Percentiles rank a stretch among this genome's conserved stretches.
phyloP scores from a whole-genome alignment of 1,140 invertebrate species.

The Drosophila repletoides region DNA sequence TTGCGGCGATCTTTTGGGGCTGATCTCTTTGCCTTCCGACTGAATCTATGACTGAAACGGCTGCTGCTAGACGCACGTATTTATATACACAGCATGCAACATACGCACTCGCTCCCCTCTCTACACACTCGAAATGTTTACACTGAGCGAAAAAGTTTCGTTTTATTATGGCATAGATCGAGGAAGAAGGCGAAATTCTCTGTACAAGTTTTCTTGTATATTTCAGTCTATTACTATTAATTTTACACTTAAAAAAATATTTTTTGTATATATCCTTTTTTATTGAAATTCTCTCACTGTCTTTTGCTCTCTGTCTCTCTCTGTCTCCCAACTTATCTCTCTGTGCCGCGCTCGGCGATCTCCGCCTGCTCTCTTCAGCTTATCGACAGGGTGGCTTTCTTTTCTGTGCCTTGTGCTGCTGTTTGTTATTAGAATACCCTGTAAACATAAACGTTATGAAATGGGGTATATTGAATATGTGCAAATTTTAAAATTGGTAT shows the following conservation, averaged over 20 bases:
- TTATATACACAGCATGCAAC: slow-evolving; percentile 39
- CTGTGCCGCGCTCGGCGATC: not conserved
- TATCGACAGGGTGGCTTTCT: slow-evolving; percentile 53
- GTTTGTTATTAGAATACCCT: slow-evolving; percentile 5
- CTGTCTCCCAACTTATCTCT: not conserved
- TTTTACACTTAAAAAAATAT: too few species aligned
- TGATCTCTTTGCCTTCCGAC: slow-evolving; percentile 27
- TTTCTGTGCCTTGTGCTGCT: slow-evolving; percentile 19
- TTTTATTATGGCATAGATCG: not conserved
- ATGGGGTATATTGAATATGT: too few species aligned
- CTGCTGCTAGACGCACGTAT: slow-evolving; percentile 19
- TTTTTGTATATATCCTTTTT: too few species aligned
- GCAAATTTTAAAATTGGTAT: too few species aligned
- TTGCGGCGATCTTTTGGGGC: slow-evolving; percentile 4
- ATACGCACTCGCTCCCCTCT: slow-evolving; percentile 27
- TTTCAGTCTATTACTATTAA: too few species aligned
- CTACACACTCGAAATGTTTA: not conserved
- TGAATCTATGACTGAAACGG: slow-evolving; percentile 53
- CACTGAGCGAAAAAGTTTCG: slow-evolving; percentile 6
- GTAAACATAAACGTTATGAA: not conserved
- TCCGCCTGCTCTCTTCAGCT: slow-evolving; percentile 10
- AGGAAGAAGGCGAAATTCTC: too few species aligned
- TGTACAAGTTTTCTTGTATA: too few species aligned
- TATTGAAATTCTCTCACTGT: not conserved
- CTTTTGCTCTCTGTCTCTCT: slow-evolving; percentile 11